Percentiles rank a stretch among this genome's conserved stretches.
These are phyloP conservation scores for Boloria euphrosyne DNA, from an alignment of 2,888 invertebrate species.

Conservation along the genomic window DNA sequence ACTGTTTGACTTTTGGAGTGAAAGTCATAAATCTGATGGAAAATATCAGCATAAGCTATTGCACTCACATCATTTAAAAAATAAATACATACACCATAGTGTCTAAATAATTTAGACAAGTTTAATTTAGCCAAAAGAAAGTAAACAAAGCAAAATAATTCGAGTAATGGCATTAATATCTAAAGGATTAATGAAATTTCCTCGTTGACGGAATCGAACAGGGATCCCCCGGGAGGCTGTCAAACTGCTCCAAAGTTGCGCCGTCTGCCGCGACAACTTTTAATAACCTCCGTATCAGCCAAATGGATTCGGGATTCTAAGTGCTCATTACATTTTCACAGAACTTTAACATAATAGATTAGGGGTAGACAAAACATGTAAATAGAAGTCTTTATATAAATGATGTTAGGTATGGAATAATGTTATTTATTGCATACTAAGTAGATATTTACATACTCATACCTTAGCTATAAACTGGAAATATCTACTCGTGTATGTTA, in stretches of 20 bases:
- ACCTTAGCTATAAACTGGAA: neutral
- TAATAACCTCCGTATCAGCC: conserved; percentile 77
- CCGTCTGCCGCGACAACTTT: conserved; percentile 75
- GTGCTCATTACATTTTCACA: conserved; percentile 53
- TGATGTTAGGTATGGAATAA: neutral
- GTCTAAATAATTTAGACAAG: too few relatives aligned
- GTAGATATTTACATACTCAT: neutral
- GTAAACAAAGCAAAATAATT: conserved; percentile 32
- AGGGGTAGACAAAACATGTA: conserved; percentile 19
- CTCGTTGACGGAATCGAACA: conserved; percentile 71
- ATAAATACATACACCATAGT: too few relatives aligned
- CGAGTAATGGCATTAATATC: conserved; percentile 43
- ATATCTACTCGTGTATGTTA: too few relatives aligned
- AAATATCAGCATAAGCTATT: too few relatives aligned
- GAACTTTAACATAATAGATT: conserved; percentile 40
- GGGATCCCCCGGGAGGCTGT: conserved; percentile 65
- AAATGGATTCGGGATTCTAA: conserved; percentile 69
- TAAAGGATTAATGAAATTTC: conserved; percentile 72
- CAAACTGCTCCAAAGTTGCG: conserved; percentile 68
- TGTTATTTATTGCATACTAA: neutral
- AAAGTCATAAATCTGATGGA: neutral
- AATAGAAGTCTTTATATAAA: neutral
- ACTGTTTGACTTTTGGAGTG: conserved; percentile 13
- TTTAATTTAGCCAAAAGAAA: neutral
- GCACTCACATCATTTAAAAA: too few relatives aligned